These are phyloP conservation scores for Copidosoma floridanum DNA, from an alignment of 1,140 invertebrate genomes.

Conservation along the genomic window DNA sequence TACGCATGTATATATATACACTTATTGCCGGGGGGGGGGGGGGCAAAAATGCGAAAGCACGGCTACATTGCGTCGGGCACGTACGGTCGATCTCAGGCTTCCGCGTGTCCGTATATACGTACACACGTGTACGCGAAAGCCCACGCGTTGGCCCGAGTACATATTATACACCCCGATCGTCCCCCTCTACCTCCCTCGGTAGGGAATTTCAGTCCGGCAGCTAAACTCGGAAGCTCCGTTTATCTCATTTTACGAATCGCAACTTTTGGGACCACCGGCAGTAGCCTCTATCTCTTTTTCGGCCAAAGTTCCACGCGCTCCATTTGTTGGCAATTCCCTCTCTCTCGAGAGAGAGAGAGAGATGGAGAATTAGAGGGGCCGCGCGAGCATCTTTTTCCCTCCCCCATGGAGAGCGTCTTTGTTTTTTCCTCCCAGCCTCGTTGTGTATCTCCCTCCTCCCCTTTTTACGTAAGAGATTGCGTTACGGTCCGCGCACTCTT, in stretches of 20 bases:
- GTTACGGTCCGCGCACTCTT: no score
- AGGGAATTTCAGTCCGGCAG: slow-evolving; percentile 21
- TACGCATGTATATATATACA: no score
- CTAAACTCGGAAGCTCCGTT: slow-evolving; percentile 22
- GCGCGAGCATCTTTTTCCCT: no score
- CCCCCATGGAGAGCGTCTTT: no score
- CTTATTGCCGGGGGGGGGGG: no score
- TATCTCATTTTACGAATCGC: slow-evolving; percentile 28
- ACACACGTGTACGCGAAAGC: background rate
- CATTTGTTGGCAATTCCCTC: slow-evolving; percentile 19
- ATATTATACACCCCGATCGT: background rate
- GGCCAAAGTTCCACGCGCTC: slow-evolving; percentile 18
- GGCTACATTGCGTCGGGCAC: background rate
- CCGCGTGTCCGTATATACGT: background rate
- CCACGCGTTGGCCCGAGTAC: background rate
- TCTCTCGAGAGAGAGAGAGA: slow-evolving; percentile 1
- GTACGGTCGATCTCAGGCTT: background rate
- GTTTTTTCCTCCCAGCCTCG: no score
- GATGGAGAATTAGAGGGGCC: background rate
- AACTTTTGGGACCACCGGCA: slow-evolving; percentile 6
- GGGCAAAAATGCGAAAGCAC: background rate
- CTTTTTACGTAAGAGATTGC: no score
- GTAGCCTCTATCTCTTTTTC: background rate
- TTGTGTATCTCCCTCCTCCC: no score
- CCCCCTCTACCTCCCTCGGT: background rate